A percentile compares a stretch with the other conserved stretches of the same genome.
These are phyloP conservation scores for Sinonovacula constricta DNA, from an alignment of 1,140 invertebrate species.

Conservation along the genomic window DNA sequence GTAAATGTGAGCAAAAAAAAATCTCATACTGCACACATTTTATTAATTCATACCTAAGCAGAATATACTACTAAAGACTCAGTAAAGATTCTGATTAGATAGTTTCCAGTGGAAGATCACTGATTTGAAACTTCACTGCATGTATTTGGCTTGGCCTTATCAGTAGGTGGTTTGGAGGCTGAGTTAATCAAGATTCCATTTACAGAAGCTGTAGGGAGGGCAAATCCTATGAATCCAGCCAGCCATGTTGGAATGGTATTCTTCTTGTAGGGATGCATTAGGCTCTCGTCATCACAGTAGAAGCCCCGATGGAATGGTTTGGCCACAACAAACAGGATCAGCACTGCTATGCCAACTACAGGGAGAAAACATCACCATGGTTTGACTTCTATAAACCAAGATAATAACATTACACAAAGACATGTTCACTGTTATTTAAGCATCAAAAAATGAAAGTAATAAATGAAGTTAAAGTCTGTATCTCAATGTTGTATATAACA, in stretches of 20 bases:
- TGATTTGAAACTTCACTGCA: too few relatives aligned
- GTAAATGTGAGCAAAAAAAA: too few relatives aligned
- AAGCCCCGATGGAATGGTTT: slow-evolving; percentile 92
- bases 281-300: slow-evolving; percentile 96
- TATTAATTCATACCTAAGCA: too few relatives aligned
- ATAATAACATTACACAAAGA: background rate
- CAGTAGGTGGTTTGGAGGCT: too few relatives aligned
- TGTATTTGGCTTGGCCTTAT: too few relatives aligned
- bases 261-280: slow-evolving; percentile 86
- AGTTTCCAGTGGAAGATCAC: too few relatives aligned
- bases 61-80: too few relatives aligned
- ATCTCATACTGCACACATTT: too few relatives aligned
- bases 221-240: slow-evolving; percentile 56
- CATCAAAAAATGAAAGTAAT: background rate
- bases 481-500: background rate
- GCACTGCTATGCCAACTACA: slow-evolving; percentile 62
- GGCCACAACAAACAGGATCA: slow-evolving; percentile 57
- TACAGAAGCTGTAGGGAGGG: slow-evolving; percentile 62
- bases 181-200: too few relatives aligned
- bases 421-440: background rate
- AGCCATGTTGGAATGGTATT: slow-evolving; percentile 74
- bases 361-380: slow-evolving; percentile 17
- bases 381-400: background rate
- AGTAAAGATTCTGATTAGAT: too few relatives aligned
- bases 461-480: background rate